A percentile compares a stretch with the other conserved stretches of the same genome.
These are phyloP conservation scores for Apamea anceps DNA, from an alignment of 2,888 invertebrate species.

Conservation along the genomic window DNA sequence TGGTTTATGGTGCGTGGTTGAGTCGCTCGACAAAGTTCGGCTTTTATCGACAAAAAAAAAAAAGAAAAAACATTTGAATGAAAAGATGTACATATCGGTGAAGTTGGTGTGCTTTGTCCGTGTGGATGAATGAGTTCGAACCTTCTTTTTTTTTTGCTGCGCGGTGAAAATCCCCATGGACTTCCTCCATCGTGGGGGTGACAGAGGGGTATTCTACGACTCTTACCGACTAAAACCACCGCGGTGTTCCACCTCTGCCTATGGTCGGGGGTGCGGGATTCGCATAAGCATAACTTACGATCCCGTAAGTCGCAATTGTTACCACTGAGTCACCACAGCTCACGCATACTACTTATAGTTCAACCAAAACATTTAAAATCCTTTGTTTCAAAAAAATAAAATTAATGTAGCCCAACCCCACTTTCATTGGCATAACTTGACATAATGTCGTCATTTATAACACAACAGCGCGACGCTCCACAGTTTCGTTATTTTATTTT, in stretches of 20 bases:
- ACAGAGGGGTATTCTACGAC: too few species aligned
- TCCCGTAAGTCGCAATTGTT: neutral
- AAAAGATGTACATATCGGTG: neutral
- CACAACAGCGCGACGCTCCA: slow-evolving; percentile 3
- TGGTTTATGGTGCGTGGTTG: slow-evolving; percentile 20
- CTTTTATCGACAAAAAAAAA: neutral
- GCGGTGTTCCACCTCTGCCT: too few species aligned
- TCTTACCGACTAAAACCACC: too few species aligned
- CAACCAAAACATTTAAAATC: neutral
- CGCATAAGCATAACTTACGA: too few species aligned
- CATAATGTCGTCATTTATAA: slow-evolving; percentile 37
- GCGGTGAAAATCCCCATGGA: too few species aligned
- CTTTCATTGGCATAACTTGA: slow-evolving; percentile 23
- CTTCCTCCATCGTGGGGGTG: too few species aligned
- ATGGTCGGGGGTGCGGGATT: too few species aligned
- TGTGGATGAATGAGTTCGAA: neutral
- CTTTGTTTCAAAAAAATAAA: neutral
- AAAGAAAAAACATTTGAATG: too few species aligned
- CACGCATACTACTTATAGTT: neutral
- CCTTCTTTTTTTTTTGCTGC: too few species aligned
- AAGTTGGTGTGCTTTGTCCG: neutral
- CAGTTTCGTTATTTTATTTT: slow-evolving; percentile 27
- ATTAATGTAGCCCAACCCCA: neutral
- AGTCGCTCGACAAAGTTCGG: neutral
- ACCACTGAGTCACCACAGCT: neutral